Evolutionary conservation across 2,113 vertebrate species (phyloP), one percentile per base, ranked within the genome.

Genomic region (Zeus faber): DNA sequence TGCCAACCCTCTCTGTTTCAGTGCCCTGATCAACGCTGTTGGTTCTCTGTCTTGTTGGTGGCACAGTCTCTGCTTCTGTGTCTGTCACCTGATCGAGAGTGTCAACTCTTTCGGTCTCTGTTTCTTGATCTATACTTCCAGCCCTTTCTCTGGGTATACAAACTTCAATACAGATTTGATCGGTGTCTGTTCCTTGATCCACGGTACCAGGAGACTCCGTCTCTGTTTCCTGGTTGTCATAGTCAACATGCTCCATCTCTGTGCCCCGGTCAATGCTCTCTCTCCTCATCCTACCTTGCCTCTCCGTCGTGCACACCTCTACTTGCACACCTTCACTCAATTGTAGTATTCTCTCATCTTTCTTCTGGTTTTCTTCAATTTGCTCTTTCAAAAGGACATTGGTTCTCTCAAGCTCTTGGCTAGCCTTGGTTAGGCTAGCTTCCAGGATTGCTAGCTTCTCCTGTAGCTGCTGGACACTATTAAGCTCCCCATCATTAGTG

Each of bases 401-500:
- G 24, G 92, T 86, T 67, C 61, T 87, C 46, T 91, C 81, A 0
- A 96, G 84, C 54, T 97, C 92, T 60, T 87, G 74, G 8, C 75
- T 91, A 67, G 92, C 89, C 49, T 85, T 78, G 44, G 69, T 83
- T 65, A 98, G 79, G 65, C 93, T 88, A 39, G 85, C 65, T 69
- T 95, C 91, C 18, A 98, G 83, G 48, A 47, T 67, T 4, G 67
- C 76, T n/a, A 97, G 55, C 76, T 91, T 93, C 65, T 81, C 89
- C 53, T 90, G 88, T 50, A 97, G 84, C 0, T 58, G 73, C 0
- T 77, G 62, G 11, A 91, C 56, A 20, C 66, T 70, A 0, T 70
- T n/a, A 0, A 69, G 35, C 1, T 86, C 77, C 27, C 62, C 68
- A 3, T 59, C 46, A 3, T 16, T 16, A 25, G 33, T 25, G 23